Base-by-base conservation (phyloP, 2,888 invertebrate species). In the Oscheius myriophilus region DNA sequence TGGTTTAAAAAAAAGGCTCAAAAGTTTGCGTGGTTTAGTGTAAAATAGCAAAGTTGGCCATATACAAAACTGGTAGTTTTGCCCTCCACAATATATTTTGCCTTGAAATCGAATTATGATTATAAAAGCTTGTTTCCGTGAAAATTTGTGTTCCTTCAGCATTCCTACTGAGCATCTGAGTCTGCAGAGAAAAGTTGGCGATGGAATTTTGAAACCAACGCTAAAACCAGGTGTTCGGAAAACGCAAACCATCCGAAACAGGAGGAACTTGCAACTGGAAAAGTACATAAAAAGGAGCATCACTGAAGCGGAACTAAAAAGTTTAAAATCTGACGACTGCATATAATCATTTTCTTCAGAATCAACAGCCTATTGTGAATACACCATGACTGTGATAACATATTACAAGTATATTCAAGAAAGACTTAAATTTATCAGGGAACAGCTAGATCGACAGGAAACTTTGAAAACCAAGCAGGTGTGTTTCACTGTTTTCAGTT, bases 161-260 rank as follows among this genome's bases (percentile, higher is more conserved):
- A 75, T 80, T 26, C 80, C 80, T 11, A 73, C 78, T 14, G 78
- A 78, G 57, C 73, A 78, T 67, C 58, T 81, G 42, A 69, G 69
- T 53, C 65, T 81, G 45, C 73, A 74, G 41, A 46, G 81, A 49
- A 81, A 81, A 75, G 82, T 82, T 25, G 82, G 82, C 12, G 75
- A 79, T 16, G 82, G 82, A n/a, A 80, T 82, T 21, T 69, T 82
- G 55, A 74, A 72, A 49, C 69, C 69, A 14, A 67, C 70, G 25
- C 68, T 71, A 51, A 70, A 53, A 23, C 49, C 49, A 33, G 9
- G 33, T 33, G 4, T 51, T 41, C 72, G 69, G 55, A 75, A 72
- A 53, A 75, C 68, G n/a, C 64, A 72, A 53, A 63, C 68, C 14
- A 67, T 73, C 54, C 61, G 70, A 14, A 51, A 46, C n/a, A 69